Base-by-base conservation (phyloP, 2,113 vertebrate genomes). In the Microcebus ravelobensis region DNA sequence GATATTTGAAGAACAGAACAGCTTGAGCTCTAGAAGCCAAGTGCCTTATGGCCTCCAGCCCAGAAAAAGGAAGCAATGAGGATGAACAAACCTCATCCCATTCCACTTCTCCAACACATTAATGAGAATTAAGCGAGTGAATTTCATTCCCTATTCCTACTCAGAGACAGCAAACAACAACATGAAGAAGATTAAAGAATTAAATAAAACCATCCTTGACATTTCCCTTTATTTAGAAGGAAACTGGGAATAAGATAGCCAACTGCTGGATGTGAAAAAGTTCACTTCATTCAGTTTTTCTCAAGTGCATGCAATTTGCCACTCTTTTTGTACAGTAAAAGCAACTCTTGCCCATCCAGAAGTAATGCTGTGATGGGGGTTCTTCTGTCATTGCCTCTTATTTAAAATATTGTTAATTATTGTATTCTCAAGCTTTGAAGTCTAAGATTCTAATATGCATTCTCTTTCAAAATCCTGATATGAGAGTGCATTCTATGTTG, bases 21-120 rank as follows among this genome's bases (percentile, higher is more conserved):
- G 80, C 42, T 81, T 96, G 97, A 97, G 97, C 95, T 97, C 84
- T 25, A 21, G 92, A 98, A 97, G 92, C 97, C 98, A 95, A 97
- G 96, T 97, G 96, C 93, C n/a, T 23, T 70, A 97, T 87, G 97
- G 96, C 95, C 96, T 98, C 96, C 95, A 98, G 98, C 95, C 96
- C 97, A 98, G 96, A 96, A 97, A 97, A 96, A 55, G 95, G 94
- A 94, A 90, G 90, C 87, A 61, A 57, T 96, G 95, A 92, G 95
- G 96, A 96, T 96, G 97, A 94, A 96, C 92, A 83, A 65, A 71
- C 90, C 92, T 85, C 95, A 74, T 39, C 73, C 89, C 96, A 95
- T 84, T 90, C 90, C 77, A 94, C 90, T 96, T 81, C 67, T 94
- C 95, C 48, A 95, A 92, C 67, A 27, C 96, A 50, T 5, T 87